Evolutionary conservation across 1,140 invertebrate species (phyloP).

Genomic region (Philotrypesis tridentata): DNA sequence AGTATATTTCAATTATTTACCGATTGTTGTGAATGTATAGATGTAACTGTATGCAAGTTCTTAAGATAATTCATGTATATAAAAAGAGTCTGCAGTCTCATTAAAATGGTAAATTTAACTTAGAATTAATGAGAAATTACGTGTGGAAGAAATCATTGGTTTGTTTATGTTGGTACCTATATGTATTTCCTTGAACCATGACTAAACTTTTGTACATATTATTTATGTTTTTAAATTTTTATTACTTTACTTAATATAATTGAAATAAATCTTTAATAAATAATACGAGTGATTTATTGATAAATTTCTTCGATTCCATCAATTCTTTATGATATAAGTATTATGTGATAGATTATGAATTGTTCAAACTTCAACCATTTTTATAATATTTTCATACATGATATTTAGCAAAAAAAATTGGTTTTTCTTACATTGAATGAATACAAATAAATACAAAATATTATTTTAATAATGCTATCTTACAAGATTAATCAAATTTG

Average conservation of each 20-base stretch:
- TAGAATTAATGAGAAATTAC: background rate
- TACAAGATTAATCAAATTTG: no score
- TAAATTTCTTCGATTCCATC: no score
- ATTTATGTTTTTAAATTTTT: conserved; percentile 29
- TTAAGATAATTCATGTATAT: background rate
- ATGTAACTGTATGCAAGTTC: background rate
- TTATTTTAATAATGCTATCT: no score
- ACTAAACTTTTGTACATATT: conserved; percentile 16
- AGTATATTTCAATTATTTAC: background rate
- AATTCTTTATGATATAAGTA: no score
- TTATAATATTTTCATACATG: no score
- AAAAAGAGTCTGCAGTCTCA: background rate
- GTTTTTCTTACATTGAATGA: no score
- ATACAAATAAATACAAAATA: no score
- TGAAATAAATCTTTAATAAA: no score
- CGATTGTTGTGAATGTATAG: background rate
- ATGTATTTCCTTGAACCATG: background rate
- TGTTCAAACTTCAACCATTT: no score
- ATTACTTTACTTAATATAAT: background rate
- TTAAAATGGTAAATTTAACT: background rate
- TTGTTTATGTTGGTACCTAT: background rate
- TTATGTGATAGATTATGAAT: no score
- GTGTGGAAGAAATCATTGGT: background rate
- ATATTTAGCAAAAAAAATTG: no score
- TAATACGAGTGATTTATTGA: no score